Conservation (phyloP, 2,888 invertebrate species). For the Nasonia oneida region DNA sequence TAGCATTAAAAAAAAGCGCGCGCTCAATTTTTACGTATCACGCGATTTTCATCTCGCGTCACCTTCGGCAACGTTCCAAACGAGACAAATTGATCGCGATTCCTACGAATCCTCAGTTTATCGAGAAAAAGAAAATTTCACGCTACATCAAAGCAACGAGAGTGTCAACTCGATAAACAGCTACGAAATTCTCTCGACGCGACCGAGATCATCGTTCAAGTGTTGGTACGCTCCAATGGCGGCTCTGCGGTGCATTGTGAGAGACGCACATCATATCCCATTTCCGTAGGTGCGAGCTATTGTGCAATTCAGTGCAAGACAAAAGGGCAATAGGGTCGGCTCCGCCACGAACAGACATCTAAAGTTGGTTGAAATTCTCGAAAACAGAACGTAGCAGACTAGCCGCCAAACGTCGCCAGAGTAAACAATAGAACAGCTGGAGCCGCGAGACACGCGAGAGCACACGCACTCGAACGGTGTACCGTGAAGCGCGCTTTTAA, state of each 20-base stretch:
- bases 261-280: neutral
- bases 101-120: neutral
- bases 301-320: conserved; percentile 18
- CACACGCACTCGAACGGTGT: neutral
- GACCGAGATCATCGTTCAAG: neutral
- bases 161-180: neutral
- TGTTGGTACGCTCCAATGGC: conserved; percentile 15
- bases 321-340: neutral
- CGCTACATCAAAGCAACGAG: neutral
- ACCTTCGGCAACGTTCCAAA: too few relatives aligned
- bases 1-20: conserved; percentile 56
- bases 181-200: neutral
- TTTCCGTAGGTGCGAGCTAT: conserved; percentile 24
- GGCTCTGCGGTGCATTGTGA: neutral
- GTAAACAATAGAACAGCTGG: neutral
- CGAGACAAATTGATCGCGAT: too few relatives aligned
- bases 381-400: too few relatives aligned
- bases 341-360: neutral
- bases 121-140: neutral
- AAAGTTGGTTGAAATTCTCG: too few relatives aligned
- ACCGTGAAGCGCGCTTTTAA: conserved; percentile 12
- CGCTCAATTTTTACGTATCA: neutral
- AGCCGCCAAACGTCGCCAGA: too few relatives aligned
- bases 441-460: neutral
- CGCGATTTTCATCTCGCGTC: neutral